phyloP scores from a whole-genome alignment of 2,113 vertebrate genomes.

The Coptodon bakossiorum region DNA sequence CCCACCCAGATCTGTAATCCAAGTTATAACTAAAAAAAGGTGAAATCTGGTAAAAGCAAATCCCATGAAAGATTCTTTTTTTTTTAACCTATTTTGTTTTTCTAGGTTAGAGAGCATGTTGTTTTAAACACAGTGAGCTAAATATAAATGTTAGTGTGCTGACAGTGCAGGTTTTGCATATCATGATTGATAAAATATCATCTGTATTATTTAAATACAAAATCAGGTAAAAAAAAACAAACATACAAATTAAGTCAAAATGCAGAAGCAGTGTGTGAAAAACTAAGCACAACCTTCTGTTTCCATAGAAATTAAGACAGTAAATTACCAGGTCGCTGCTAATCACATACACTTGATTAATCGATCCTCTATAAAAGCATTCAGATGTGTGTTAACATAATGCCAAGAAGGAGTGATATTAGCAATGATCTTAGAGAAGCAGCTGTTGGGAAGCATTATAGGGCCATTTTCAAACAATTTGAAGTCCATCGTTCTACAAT shows the following conservation, averaged over 20 bases:
- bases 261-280: background rate
- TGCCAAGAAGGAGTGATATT: background rate
- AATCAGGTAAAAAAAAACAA: background rate
- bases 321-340: background rate
- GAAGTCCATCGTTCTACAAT: background rate
- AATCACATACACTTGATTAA: background rate
- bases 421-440: background rate
- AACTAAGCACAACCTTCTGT: background rate
- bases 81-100: background rate
- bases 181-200: background rate
- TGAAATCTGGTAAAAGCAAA: background rate
- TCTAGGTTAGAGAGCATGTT: accelerated
- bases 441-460: background rate
- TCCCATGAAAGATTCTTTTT: background rate
- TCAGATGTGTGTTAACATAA: background rate
- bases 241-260: background rate
- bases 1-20: background rate
- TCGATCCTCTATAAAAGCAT: background rate
- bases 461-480: background rate
- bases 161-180: background rate
- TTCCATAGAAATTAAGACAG: background rate
- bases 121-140: background rate
- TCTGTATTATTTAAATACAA: background rate
- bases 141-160: background rate
- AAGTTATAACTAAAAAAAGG: background rate